Percentiles rank a stretch among this genome's conserved stretches.
These are phyloP conservation scores for Drosophila anomalata DNA, from an alignment of 2,888 invertebrate species.

Conservation along the genomic window DNA sequence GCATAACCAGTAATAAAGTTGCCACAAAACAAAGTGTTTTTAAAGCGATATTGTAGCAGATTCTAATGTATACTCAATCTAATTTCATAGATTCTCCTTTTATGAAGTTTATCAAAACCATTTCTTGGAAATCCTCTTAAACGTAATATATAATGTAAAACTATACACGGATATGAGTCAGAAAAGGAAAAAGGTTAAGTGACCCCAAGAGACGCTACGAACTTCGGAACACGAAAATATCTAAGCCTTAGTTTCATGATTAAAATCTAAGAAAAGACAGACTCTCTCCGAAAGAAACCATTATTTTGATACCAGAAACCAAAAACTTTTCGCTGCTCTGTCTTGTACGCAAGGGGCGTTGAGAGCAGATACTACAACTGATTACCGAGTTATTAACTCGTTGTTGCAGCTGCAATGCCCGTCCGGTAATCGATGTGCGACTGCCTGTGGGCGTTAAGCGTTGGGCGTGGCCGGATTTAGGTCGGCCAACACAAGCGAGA, in stretches of 20 bases:
- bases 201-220: too few relatives aligned
- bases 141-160: too few relatives aligned
- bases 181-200: too few relatives aligned
- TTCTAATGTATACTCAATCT: too few relatives aligned
- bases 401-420: not conserved
- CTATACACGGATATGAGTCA: too few relatives aligned
- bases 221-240: too few relatives aligned
- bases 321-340: too few relatives aligned
- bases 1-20: slow-evolving; percentile 33
- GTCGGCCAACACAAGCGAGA: slow-evolving; percentile 23
- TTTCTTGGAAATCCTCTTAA: too few relatives aligned
- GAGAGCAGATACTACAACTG: slow-evolving; percentile 1
- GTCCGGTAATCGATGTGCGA: slow-evolving; percentile 1
- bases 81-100: too few relatives aligned
- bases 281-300: not conserved
- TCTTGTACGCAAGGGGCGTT: not conserved
- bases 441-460: not conserved
- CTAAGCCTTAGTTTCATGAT: not conserved
- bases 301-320: too few relatives aligned
- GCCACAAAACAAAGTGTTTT: slow-evolving; percentile 19
- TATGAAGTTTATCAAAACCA: too few relatives aligned
- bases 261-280: slow-evolving; percentile 33
- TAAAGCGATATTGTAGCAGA: too few relatives aligned
- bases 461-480: slow-evolving; percentile 4
- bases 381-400: slow-evolving; percentile 1